phyloP scores from a whole-genome alignment of 1,140 invertebrate genomes.

The Dufourea novaeangliae region DNA sequence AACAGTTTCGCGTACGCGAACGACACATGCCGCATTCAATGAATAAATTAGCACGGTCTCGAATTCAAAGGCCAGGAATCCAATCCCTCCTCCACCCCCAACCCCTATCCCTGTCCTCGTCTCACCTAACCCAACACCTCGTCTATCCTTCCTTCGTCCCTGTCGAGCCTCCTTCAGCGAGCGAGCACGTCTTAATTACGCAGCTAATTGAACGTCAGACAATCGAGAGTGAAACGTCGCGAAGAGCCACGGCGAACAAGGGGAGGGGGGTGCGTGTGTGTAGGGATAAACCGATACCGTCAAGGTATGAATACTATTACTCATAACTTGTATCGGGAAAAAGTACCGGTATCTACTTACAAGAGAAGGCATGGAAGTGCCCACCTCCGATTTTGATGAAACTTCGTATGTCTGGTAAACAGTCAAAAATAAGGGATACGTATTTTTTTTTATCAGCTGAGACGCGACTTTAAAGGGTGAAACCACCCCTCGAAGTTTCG shows the following conservation, averaged over 20 bases:
- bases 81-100: not conserved
- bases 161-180: constrained; percentile 10
- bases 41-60: constrained; percentile 43
- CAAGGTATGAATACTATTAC: too few species aligned
- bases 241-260: constrained; percentile 4
- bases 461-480: too few species aligned
- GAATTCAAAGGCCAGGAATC: not conserved
- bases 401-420: too few species aligned
- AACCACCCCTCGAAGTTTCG: too few species aligned
- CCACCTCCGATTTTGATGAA: too few species aligned
- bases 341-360: not conserved
- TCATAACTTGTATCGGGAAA: too few species aligned
- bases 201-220: constrained; percentile 55
- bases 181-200: constrained; percentile 23
- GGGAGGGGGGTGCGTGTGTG: too few species aligned
- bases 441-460: too few species aligned
- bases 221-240: constrained; percentile 31
- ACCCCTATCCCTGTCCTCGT: not conserved
- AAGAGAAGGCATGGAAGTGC: too few species aligned
- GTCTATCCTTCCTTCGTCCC: constrained; percentile 1
- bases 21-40: constrained; percentile 5
- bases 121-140: too few species aligned
- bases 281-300: too few species aligned
- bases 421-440: too few species aligned
- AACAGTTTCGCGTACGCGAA: not conserved